These are phyloP conservation scores for Scortum barcoo DNA, from an alignment of 2,113 vertebrate genomes.

Conservation along the genomic window DNA sequence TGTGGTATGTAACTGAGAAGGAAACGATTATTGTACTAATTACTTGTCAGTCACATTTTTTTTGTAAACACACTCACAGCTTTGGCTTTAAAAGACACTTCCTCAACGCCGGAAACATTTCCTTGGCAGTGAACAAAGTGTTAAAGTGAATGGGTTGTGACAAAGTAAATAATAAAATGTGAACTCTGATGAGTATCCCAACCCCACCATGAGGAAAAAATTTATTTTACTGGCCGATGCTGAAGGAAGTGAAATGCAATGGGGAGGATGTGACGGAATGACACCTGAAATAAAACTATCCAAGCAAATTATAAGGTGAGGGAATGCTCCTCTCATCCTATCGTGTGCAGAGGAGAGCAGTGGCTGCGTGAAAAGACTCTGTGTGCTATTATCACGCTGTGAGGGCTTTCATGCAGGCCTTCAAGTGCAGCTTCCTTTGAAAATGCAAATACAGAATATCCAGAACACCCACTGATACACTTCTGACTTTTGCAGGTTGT, in stretches of 20 bases:
- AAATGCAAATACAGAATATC: conserved; percentile 62
- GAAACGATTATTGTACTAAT: conserved; percentile 1
- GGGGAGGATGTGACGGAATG: conserved; percentile 25
- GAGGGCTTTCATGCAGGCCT: conserved; percentile 49
- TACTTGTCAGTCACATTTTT: conserved; percentile 5
- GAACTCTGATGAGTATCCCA: conserved; percentile 70
- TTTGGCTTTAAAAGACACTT: conserved; percentile 69
- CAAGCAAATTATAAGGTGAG: conserved; percentile 64
- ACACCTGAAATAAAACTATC: conserved; percentile 68
- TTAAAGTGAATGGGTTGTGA: conserved; percentile 32
- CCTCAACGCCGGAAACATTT: conserved; percentile 3
- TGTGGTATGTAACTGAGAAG: background rate
- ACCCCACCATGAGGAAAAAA: conserved; percentile 48
- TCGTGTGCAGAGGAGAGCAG: conserved; percentile 34
- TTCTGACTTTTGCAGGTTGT: background rate
- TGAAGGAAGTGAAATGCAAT: conserved; percentile 7
- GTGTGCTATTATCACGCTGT: conserved; percentile 63
- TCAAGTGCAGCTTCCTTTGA: conserved; percentile 54
- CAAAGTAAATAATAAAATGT: conserved; percentile 56
- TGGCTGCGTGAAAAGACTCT: conserved; percentile 49
- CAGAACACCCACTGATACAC: conserved; percentile 28
- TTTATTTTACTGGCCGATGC: conserved; percentile 18
- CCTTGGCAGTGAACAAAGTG: background rate
- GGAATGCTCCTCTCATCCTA: conserved; percentile 42
- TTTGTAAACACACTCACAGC: background rate